Evolutionary conservation across 2,113 vertebrate species (phyloP).

Genomic region (Macrotis lagotis): DNA sequence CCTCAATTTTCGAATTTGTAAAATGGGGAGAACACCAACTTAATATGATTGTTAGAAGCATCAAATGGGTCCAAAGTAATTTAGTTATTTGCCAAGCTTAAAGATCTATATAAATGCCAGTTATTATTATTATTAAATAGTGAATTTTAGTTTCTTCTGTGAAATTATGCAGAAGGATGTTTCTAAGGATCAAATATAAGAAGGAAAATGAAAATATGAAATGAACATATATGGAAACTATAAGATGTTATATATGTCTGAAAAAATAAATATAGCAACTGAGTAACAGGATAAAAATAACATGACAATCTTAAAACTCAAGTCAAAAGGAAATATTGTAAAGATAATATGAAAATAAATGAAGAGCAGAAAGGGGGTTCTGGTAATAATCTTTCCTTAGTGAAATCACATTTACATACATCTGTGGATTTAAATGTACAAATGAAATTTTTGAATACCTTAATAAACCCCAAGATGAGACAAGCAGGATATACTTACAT

Average conservation of each 20-base stretch:
- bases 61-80: background rate
- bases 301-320: background rate
- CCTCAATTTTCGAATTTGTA: background rate
- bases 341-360: conserved; percentile 9
- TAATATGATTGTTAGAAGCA: background rate
- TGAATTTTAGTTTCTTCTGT: background rate
- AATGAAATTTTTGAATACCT: background rate
- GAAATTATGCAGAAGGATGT: background rate
- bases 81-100: background rate
- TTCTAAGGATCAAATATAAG: background rate
- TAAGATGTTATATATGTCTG: background rate
- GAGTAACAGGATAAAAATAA: background rate
- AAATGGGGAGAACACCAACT: background rate
- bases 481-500: background rate
- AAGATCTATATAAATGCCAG: background rate
- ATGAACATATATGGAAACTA: background rate
- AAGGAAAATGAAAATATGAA: background rate
- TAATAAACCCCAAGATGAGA: background rate
- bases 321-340: background rate
- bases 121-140: background rate
- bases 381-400: background rate
- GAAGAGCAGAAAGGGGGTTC: background rate
- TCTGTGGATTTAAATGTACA: background rate
- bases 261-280: conserved; percentile 5
- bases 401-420: background rate